phyloP scores from a whole-genome alignment of 2,113 vertebrate genomes.

The Entosphenus tridentatus region DNA sequence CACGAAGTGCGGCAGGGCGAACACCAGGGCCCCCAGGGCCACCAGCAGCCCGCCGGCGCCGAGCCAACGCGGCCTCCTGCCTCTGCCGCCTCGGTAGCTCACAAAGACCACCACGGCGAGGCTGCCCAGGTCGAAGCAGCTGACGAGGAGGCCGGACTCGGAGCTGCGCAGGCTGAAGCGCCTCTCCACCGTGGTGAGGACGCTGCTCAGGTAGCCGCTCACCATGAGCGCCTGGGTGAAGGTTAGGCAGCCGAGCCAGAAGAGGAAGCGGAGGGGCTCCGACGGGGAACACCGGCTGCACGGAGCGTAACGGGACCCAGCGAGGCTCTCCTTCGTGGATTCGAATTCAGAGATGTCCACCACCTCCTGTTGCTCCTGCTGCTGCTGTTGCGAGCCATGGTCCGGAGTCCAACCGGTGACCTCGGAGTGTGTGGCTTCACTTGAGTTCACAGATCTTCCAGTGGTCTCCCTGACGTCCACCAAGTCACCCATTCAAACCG shows the following conservation, averaged over 20 bases:
- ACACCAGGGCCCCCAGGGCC: neutral
- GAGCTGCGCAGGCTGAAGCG: neutral
- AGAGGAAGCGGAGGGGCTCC: neutral
- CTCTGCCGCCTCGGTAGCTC: neutral
- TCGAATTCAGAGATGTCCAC: too few species aligned
- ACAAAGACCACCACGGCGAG: constrained; percentile 4
- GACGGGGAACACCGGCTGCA: neutral
- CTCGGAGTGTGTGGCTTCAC: too few species aligned
- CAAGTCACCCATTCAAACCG: too few species aligned
- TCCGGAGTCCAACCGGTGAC: too few species aligned
- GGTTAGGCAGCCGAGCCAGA: constrained; percentile 3
- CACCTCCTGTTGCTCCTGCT: too few species aligned
- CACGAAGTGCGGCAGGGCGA: neutral
- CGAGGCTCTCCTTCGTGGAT: too few species aligned
- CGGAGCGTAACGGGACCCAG: too few species aligned
- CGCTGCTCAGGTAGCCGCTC: constrained; percentile 5
- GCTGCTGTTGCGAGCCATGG: too few species aligned
- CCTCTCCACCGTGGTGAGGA: constrained; percentile 5
- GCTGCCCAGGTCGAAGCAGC: constrained; percentile 1
- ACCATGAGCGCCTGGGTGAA: constrained; percentile 1
- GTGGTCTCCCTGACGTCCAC: too few species aligned
- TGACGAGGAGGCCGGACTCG: neutral
- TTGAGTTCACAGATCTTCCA: too few species aligned
- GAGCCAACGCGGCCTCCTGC: neutral
- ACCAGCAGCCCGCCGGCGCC: neutral